These are phyloP conservation scores for Pectinophora gossypiella DNA, from an alignment of 1,140 invertebrate genomes.

Conservation along the genomic window DNA sequence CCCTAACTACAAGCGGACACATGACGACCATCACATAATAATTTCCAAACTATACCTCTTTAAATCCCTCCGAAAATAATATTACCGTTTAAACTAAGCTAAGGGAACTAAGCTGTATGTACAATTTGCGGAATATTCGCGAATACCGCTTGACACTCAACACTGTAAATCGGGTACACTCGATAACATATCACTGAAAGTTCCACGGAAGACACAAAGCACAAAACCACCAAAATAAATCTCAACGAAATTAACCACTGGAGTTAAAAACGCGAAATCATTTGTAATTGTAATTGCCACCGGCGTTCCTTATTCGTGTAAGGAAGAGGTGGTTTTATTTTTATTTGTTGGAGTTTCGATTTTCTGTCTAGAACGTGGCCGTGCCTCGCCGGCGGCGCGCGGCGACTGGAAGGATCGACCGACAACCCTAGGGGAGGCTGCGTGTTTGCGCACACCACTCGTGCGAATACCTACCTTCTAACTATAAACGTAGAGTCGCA, in stretches of 20 bases:
- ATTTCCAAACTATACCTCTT: constrained; percentile 52
- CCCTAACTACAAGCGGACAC: constrained; percentile 65
- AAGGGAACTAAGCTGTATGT: constrained; percentile 46
- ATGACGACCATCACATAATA: constrained; percentile 63
- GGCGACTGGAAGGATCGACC: constrained; percentile 70
- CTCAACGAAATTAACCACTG: constrained; percentile 57
- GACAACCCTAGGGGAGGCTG: constrained; percentile 66
- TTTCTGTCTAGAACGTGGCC: constrained; percentile 41
- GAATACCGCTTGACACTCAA: constrained; percentile 17
- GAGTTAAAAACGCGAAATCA: constrained; percentile 63
- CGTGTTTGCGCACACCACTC: constrained; percentile 38
- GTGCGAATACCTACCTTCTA: constrained; percentile 22
- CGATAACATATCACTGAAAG: constrained; percentile 11
- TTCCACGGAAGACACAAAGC: constrained; percentile 18
- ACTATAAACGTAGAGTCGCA: constrained; percentile 18
- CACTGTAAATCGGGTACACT: constrained; percentile 5
- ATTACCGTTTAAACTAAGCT: constrained; percentile 46
- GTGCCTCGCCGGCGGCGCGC: constrained; percentile 59
- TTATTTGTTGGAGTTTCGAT: constrained; percentile 25
- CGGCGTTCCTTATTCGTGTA: constrained; percentile 45
- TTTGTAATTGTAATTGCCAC: constrained; percentile 27
- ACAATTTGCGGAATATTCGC: constrained; percentile 30
- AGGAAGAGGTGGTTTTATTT: constrained; percentile 61
- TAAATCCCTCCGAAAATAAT: constrained; percentile 33
- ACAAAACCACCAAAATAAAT: constrained; percentile 25